These are phyloP conservation scores for Lasaia peninsularis DNA, from an alignment of 1,140 invertebrate species.

Conservation along the genomic window DNA sequence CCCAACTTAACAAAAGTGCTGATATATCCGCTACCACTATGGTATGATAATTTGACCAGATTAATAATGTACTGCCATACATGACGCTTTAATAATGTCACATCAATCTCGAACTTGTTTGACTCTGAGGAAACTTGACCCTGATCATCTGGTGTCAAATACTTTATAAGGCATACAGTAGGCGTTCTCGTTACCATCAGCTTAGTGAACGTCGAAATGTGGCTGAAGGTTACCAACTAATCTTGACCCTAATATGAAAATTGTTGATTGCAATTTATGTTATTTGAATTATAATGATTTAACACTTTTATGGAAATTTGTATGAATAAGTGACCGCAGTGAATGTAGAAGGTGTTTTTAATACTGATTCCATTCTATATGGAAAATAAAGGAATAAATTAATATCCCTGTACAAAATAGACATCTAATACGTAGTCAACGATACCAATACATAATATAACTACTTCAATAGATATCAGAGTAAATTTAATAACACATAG, in stretches of 20 bases:
- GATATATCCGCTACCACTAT: neutral
- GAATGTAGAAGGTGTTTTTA: too few relatives aligned
- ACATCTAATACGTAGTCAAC: too few relatives aligned
- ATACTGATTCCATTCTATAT: too few relatives aligned
- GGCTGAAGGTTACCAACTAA: constrained; percentile 37
- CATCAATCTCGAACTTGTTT: neutral
- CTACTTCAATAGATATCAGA: too few relatives aligned
- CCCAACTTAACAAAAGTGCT: neutral
- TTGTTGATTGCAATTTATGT: constrained; percentile 36
- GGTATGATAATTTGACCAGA: neutral
- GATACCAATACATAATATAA: too few relatives aligned
- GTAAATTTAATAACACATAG: too few relatives aligned
- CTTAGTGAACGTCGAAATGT: constrained; percentile 38
- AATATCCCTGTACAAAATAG: too few relatives aligned
- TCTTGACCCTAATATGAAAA: constrained; percentile 52
- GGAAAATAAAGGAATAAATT: too few relatives aligned
- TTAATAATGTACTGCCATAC: neutral
- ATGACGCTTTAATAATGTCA: neutral
- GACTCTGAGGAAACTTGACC: constrained; percentile 19
- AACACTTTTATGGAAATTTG: constrained; percentile 1
- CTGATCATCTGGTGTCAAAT: constrained; percentile 25
- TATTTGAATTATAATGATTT: constrained; percentile 10
- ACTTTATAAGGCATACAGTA: constrained; percentile 38
- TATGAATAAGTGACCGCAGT: neutral
- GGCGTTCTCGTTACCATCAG: constrained; percentile 25